Evolutionary conservation across 2,888 invertebrate species (phyloP), one percentile per base, ranked within the genome.

Genomic region (Punctoribates punctum): DNA sequence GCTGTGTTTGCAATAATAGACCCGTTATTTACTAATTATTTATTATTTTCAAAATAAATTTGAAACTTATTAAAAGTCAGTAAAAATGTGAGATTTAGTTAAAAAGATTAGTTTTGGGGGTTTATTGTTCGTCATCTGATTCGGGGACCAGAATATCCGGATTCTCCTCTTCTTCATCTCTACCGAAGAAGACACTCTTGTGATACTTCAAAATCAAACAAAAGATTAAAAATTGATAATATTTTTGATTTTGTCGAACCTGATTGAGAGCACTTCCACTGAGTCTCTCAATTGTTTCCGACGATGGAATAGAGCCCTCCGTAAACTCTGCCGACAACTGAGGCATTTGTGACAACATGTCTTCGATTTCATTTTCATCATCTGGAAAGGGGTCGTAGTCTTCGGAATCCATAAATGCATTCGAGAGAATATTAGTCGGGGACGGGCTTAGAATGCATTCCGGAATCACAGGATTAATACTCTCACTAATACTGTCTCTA

Each of bases 1-100:
- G 62, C 17, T 62, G 62, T 27, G 62, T 25, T 29, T 62, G 62
- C n/a, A 62, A 62, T 62, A 62, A 62, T n/a, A 62, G 23, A 17
- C 34, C 65, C 1, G 34, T 65, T 4, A 6, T 34, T n/a, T 65
- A 34, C 15, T 34, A 27, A 34, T 34, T 20, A 65, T 6, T 34
- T 8, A 65, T 13, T 8, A 17, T 17, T 27, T 27, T 25, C 15
- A 60, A 27, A 23, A 29, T 62, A 9, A 3, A 60, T 34, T 34
- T 34, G 34, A 34, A 34, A 34, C n/a, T 6, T 6, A 34, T 34
- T 6, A 34, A 34, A 34, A 6, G 34, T 34, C 34, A 6, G 5
- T 34, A 34, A 34, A 34, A 34, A 6, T 34, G 34, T 34, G 4
- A 65, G 2, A 34, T 65, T 2, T 5, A 29, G 9, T 29, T 20